Conservation (phyloP, 2,888 invertebrate genomes). For the Autographa gamma region DNA sequence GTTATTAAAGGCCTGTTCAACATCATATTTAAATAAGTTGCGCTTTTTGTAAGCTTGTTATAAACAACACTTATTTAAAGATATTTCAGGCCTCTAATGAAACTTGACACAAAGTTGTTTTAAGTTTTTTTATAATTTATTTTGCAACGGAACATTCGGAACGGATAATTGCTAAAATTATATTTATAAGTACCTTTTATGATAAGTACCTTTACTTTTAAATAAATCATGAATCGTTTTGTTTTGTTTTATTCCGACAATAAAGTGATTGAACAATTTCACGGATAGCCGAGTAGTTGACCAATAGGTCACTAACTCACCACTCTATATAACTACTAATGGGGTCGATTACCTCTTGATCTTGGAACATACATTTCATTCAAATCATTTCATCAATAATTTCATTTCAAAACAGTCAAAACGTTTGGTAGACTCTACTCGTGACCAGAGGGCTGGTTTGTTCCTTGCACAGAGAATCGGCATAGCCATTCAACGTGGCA, state of each 20-base stretch:
- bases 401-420: too few species aligned
- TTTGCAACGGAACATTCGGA: slow-evolving; percentile 29
- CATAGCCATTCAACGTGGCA: too few species aligned
- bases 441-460: too few species aligned
- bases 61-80: slow-evolving; percentile 12
- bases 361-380: too few species aligned
- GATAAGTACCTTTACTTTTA: slow-evolving; percentile 32
- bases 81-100: slow-evolving; percentile 52
- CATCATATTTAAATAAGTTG: slow-evolving; percentile 20
- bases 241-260: slow-evolving; percentile 25
- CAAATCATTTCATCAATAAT: too few species aligned
- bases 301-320: too few species aligned
- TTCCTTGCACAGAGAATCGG: too few species aligned
- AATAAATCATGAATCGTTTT: slow-evolving; percentile 44
- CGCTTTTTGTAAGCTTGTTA: not conserved
- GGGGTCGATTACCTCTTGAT: too few species aligned
- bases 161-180: slow-evolving; percentile 28
- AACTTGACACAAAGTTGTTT: slow-evolving; percentile 41
- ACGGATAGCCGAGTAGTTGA: too few species aligned
- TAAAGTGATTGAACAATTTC: too few species aligned
- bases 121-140: slow-evolving; percentile 53
- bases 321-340: too few species aligned
- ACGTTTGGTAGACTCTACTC: too few species aligned
- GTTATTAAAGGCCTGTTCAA: slow-evolving; percentile 58
- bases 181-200: slow-evolving; percentile 24